phyloP scores from a whole-genome alignment of 2,888 invertebrate species.

The Calliphora vomitoria region DNA sequence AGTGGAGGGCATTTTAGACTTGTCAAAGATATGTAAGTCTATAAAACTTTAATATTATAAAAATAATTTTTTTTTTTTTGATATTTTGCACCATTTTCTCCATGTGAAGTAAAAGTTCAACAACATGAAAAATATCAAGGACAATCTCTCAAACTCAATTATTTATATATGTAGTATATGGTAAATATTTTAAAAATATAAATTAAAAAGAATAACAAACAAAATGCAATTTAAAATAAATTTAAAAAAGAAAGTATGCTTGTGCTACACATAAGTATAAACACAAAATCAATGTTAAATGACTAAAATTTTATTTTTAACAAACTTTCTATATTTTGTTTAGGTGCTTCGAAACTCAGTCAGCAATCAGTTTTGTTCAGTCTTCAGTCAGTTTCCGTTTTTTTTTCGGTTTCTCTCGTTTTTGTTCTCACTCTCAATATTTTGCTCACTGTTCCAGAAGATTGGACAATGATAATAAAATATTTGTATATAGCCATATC shows the following conservation, averaged over 20 bases:
- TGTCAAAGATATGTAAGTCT: no score
- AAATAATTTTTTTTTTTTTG: no score
- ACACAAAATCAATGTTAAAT: not conserved
- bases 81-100: no score
- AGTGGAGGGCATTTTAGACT: no score
- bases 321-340: not conserved
- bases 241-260: no score
- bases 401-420: not conserved
- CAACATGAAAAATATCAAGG: not conserved
- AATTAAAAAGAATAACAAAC: not conserved
- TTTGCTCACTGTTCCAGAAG: conserved; percentile 67
- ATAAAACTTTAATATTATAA: no score
- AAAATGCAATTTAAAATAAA: not conserved
- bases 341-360: not conserved
- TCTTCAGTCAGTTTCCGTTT: not conserved
- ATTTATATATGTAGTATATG: not conserved
- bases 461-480: conserved; percentile 67
- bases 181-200: not conserved
- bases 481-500: conserved; percentile 37
- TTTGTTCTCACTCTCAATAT: conserved; percentile 1
- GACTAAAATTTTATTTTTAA: conserved; percentile 28
- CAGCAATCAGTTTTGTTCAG: not conserved
- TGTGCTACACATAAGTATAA: no score
- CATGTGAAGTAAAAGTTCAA: not conserved
- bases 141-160: not conserved